phyloP scores from a whole-genome alignment of 2,888 invertebrate genomes.

The Hyppa rectilinea region DNA sequence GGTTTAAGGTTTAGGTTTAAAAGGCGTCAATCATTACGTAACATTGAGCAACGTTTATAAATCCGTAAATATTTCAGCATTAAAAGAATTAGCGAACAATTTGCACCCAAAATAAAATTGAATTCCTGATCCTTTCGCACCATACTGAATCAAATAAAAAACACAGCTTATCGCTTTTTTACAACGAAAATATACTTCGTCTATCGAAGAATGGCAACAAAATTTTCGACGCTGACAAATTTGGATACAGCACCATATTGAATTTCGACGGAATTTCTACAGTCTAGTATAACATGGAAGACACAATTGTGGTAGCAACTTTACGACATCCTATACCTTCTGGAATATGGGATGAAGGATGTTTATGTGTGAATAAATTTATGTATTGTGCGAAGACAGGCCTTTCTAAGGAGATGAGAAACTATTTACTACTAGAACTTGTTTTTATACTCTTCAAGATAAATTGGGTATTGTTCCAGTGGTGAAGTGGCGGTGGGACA shows the following conservation, averaged over 20 bases:
- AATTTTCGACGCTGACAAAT: slow-evolving; percentile 53
- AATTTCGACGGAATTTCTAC: slow-evolving; percentile 57
- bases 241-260: slow-evolving; percentile 60
- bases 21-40: neutral
- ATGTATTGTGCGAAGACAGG: slow-evolving; percentile 51
- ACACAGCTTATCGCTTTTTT: too few species aligned
- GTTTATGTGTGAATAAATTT: slow-evolving; percentile 65
- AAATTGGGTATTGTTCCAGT: slow-evolving; percentile 37
- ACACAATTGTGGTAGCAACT: slow-evolving; percentile 60
- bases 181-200: slow-evolving; percentile 15
- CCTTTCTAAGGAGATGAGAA: slow-evolving; percentile 59
- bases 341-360: slow-evolving; percentile 56
- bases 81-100: neutral
- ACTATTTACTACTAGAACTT: slow-evolving; percentile 53
- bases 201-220: slow-evolving; percentile 33
- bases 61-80: neutral
- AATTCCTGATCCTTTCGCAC: neutral
- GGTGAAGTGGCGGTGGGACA: neutral
- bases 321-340: slow-evolving; percentile 62
- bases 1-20: neutral
- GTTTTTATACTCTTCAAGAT: slow-evolving; percentile 31
- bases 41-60: neutral
- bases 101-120: neutral
- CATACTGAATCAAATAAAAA: neutral
- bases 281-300: slow-evolving; percentile 38